These are phyloP conservation scores for Hylia prasina DNA, from an alignment of 2,113 vertebrate species.

Conservation along the genomic window DNA sequence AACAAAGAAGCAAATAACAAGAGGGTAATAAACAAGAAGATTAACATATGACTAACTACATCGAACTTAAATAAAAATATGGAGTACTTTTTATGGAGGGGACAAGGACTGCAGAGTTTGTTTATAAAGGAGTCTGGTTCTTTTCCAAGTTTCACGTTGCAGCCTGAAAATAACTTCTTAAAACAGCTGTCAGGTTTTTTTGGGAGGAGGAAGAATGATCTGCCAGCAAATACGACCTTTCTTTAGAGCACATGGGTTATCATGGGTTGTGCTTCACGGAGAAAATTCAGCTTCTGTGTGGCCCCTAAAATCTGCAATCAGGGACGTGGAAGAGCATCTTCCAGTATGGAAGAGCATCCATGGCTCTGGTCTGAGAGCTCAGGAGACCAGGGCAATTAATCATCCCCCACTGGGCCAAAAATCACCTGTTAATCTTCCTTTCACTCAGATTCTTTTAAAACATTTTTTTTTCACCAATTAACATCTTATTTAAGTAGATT, in stretches of 20 bases:
- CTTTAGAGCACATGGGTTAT: neutral
- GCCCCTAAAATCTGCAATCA: neutral
- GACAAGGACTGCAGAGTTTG: neutral
- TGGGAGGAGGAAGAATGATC: neutral
- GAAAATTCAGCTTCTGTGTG: neutral
- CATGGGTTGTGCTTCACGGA: neutral
- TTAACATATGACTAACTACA: neutral
- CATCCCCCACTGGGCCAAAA: neutral
- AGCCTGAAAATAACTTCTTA: slow-evolving; percentile 57
- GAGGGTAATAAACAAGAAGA: neutral
- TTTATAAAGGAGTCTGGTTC: slow-evolving; percentile 24
- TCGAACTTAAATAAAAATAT: neutral
- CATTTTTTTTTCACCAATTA: neutral
- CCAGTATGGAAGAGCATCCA: too few relatives aligned
- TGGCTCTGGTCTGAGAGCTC: fast-evolving
- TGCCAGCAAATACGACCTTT: neutral
- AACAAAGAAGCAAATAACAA: neutral
- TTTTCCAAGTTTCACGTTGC: slow-evolving; percentile 44
- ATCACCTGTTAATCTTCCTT: neutral
- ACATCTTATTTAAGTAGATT: neutral
- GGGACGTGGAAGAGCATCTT: neutral
- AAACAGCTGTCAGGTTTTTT: slow-evolving; percentile 37
- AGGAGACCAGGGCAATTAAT: neutral
- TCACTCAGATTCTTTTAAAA: neutral
- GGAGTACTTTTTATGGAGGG: neutral